Percentiles rank a stretch among this genome's conserved stretches.
Conservation (phyloP, 1,140 invertebrate species). For the Druon quercuslanigerum region DNA sequence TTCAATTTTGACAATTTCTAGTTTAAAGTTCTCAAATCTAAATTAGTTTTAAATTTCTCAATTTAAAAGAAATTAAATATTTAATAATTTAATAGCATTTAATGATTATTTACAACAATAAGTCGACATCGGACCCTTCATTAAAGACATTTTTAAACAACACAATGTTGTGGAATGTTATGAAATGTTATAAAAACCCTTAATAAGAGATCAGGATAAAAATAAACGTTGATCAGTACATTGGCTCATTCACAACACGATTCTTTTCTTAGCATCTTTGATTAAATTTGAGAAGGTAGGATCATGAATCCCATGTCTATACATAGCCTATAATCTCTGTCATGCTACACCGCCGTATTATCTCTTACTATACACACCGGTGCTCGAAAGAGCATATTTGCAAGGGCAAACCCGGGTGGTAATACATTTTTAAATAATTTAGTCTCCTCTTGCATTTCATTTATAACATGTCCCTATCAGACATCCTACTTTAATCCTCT, state of each 20-base stretch:
- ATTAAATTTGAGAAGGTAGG: conserved; percentile 27
- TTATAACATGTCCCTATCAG: too few species aligned
- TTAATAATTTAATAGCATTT: too few species aligned
- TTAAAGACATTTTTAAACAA: too few species aligned
- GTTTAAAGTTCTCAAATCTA: too few species aligned
- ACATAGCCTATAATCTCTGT: conserved; percentile 23
- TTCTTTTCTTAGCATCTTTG: conserved; percentile 31
- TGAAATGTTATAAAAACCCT: not conserved
- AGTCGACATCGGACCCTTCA: too few species aligned
- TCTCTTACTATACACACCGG: conserved; percentile 14
- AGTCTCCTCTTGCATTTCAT: not conserved
- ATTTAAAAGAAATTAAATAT: too few species aligned
- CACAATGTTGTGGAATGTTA: too few species aligned
- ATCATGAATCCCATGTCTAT: conserved; percentile 19
- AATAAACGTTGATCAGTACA: conserved; percentile 22
- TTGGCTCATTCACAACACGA: conserved; percentile 4
- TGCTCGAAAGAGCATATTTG: conserved; percentile 29
- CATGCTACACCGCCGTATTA: conserved; percentile 21
- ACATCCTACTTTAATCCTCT: too few species aligned
- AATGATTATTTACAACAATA: too few species aligned
- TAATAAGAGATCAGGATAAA: not conserved
- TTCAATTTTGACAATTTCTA: too few species aligned
- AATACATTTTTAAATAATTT: not conserved
- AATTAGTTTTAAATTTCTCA: too few species aligned
- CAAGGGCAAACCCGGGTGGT: conserved; percentile 1